Conservation (phyloP, 2,797 vertebrate species). For the Capromys pilorides region DNA sequence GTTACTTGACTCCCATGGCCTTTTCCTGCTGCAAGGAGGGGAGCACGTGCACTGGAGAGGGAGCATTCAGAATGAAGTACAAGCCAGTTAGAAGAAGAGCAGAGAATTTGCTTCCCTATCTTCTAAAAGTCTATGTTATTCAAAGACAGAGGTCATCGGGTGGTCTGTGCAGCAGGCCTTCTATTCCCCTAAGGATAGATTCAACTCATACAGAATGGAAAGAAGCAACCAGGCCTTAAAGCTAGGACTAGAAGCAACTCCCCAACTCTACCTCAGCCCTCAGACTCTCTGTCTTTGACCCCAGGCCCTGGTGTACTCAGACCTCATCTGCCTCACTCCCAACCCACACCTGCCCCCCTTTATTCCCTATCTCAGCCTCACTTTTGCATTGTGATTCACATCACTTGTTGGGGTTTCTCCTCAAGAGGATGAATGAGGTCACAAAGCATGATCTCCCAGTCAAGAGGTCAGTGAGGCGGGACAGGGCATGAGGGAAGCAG, state of each 20-base stretch:
- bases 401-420: not conserved
- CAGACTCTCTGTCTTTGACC: no score
- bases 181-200: not conserved
- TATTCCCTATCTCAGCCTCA: not conserved
- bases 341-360: not conserved
- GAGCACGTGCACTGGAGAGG: not conserved
- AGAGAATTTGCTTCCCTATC: not conserved
- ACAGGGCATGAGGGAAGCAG: not conserved
- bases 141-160: not conserved
- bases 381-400: not conserved
- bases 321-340: not conserved
- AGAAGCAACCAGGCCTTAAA: not conserved
- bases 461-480: conserved; percentile 19
- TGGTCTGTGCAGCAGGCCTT: not conserved
- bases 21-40: not conserved
- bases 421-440: not conserved
- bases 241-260: not conserved
- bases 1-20: not conserved
- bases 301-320: not conserved
- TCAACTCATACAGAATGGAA: not conserved
- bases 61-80: not conserved
- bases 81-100: not conserved
- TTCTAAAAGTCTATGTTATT: not conserved
- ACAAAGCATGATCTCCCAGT: conserved; percentile 17
- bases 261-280: not conserved